Conservation (phyloP, 2,113 vertebrate species). For the Cacatua alba region DNA sequence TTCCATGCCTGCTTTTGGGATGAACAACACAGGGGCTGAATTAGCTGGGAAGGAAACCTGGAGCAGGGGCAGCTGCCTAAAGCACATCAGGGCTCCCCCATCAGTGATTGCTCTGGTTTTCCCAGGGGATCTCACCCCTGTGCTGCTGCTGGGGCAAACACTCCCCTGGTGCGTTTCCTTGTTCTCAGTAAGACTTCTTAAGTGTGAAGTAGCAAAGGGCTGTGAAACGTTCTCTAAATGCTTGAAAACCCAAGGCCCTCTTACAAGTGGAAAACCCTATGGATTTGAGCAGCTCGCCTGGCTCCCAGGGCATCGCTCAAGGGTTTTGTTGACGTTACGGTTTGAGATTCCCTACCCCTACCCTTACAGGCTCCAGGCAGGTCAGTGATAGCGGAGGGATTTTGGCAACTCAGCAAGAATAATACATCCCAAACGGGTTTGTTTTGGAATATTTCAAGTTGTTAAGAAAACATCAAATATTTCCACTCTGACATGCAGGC, state of each 20-base stretch:
- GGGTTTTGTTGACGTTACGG: background rate
- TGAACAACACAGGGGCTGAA: background rate
- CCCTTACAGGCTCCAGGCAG: background rate
- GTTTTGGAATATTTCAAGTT: background rate
- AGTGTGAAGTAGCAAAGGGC: background rate
- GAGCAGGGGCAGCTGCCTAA: background rate
- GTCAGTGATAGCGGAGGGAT: background rate
- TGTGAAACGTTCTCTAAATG: background rate
- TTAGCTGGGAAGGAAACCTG: background rate
- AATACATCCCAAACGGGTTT: background rate
- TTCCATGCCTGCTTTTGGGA: background rate
- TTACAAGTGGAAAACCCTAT: rapidly evolving
- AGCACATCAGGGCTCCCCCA: background rate
- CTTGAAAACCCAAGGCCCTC: background rate
- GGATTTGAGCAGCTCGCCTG: rapidly evolving
- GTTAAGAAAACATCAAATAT: background rate
- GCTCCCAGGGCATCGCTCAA: background rate
- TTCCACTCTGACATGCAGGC: background rate
- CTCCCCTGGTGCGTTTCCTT: rapidly evolving
- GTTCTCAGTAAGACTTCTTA: background rate
- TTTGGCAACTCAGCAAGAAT: background rate
- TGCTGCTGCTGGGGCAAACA: background rate
- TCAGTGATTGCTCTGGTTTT: background rate
- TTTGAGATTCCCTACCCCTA: background rate
- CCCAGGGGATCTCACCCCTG: background rate